A percentile compares a stretch with the other conserved stretches of the same genome.
Evolutionary conservation across 2,797 vertebrate species (phyloP).

Genomic region (Pseudocheirus occidentalis): DNA sequence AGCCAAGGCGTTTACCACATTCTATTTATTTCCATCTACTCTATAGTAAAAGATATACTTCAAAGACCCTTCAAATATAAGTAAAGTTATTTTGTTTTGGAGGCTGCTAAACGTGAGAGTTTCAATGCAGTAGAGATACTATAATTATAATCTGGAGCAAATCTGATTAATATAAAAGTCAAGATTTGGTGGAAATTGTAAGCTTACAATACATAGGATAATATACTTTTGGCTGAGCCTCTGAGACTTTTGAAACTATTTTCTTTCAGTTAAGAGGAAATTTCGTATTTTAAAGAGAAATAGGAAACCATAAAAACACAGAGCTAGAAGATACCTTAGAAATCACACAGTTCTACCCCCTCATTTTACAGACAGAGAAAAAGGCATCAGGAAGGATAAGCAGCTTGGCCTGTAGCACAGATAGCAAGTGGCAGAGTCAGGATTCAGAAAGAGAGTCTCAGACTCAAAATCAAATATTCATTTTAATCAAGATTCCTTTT

Average conservation of each 20-base stretch:
- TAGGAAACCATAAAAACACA: slow-evolving; percentile 19
- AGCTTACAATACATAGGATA: too few relatives aligned
- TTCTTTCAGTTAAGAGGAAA: slow-evolving; percentile 9
- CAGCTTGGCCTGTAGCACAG: slow-evolving; percentile 19
- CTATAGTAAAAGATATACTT: neutral
- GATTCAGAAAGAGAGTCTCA: neutral
- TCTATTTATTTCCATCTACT: neutral
- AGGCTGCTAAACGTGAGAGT: neutral
- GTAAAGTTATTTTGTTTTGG: neutral
- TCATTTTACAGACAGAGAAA: slow-evolving; percentile 26
- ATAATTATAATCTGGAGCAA: neutral
- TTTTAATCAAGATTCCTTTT: neutral
- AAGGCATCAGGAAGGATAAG: neutral
- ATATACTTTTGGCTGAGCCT: too few relatives aligned
- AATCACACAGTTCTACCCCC: neutral
- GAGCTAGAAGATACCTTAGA: neutral
- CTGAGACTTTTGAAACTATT: neutral
- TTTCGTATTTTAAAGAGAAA: neutral
- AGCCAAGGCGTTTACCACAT: neutral
- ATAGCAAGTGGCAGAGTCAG: neutral
- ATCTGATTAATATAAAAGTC: neutral
- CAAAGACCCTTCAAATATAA: neutral
- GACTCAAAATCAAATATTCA: slow-evolving; percentile 40
- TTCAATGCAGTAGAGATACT: neutral
- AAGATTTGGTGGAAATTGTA: neutral